Evolutionary conservation across 2,888 invertebrate genomes (phyloP).

Genomic region (Campoplex capitator): DNA sequence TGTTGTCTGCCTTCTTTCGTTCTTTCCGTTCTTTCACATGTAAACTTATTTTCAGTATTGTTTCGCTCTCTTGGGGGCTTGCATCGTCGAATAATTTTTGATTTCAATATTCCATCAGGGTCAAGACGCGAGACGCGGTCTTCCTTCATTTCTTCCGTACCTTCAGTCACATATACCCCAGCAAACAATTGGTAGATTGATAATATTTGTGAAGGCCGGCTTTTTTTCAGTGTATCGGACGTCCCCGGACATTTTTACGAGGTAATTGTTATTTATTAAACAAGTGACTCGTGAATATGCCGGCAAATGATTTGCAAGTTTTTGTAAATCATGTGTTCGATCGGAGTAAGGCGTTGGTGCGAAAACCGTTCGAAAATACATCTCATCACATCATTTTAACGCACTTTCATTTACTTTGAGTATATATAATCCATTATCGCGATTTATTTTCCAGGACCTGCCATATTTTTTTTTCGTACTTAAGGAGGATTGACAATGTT

Average conservation of each 20-base stretch:
- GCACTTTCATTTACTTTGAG: background rate
- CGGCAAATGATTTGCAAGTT: constrained; percentile 65
- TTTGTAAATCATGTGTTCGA: constrained; percentile 3
- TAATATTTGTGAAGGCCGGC: background rate
- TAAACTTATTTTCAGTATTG: background rate
- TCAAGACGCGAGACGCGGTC: background rate
- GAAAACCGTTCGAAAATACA: background rate
- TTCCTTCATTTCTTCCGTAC: background rate
- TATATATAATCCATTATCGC: background rate
- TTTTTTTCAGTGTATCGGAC: background rate
- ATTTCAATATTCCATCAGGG: background rate
- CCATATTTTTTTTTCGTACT: constrained; percentile 16
- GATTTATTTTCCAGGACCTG: constrained; percentile 33
- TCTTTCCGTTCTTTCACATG: too few species aligned
- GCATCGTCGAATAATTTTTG: constrained; percentile 13
- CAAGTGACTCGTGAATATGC: constrained; percentile 1
- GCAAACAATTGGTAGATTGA: background rate
- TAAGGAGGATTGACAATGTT: constrained; percentile 62
- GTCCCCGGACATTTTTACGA: background rate
- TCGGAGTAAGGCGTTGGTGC: background rate
- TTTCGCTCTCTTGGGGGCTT: background rate
- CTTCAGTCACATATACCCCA: background rate
- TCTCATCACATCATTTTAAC: background rate
- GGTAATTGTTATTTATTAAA: constrained; percentile 25
- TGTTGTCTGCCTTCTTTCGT: background rate